These are phyloP conservation scores for Hyposmocoma kahamanoa DNA, from an alignment of 1,140 invertebrate species.

Conservation along the genomic window DNA sequence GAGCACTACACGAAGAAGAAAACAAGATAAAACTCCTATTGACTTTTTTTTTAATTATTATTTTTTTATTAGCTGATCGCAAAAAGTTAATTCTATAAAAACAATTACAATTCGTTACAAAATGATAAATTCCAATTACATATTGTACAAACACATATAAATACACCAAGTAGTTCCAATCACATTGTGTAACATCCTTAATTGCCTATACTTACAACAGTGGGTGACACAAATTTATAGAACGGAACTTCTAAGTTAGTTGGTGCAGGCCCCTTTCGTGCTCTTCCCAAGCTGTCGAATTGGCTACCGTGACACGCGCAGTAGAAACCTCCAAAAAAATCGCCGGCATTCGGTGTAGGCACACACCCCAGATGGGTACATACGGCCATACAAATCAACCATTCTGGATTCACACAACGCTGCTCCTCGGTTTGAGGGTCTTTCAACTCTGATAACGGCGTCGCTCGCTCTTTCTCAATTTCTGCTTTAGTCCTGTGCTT, in stretches of 20 bases:
- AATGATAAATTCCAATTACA: no score
- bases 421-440: constrained; percentile 85
- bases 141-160: no score
- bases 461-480: constrained; percentile 79
- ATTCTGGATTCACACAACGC: constrained; percentile 78
- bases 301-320: constrained; percentile 96
- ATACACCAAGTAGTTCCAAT: no score
- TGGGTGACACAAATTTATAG: constrained; percentile 71
- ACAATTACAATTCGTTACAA: no score
- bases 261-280: constrained; percentile 91
- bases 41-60: no score
- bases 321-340: constrained; percentile 84
- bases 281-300: constrained; percentile 89
- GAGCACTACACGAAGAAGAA: no score
- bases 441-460: constrained; percentile 78
- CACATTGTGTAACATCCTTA: no score
- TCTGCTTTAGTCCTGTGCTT: constrained; percentile 82
- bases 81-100: no score
- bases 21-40: no score
- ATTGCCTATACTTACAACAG: constrained; percentile 44
- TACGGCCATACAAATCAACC: constrained; percentile 88
- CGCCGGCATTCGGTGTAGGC: constrained; percentile 86
- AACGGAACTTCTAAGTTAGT: constrained; percentile 87
- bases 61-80: no score
- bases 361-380: constrained; percentile 94